Percentiles rank a stretch among this genome's conserved stretches.
Evolutionary conservation across 2,888 invertebrate species (phyloP).

Genomic region (Nemotelus nigrinus): DNA sequence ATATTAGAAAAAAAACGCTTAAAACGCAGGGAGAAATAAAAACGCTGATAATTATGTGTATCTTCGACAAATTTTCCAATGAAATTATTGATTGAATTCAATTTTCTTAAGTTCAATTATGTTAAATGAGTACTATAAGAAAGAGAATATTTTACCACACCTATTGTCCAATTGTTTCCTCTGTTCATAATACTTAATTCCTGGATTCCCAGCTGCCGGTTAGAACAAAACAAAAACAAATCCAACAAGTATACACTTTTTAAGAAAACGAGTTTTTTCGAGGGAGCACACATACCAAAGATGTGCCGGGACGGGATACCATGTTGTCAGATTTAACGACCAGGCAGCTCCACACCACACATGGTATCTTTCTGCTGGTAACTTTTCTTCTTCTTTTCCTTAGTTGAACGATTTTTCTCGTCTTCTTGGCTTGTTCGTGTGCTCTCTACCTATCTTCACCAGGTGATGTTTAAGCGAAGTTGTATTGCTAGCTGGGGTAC

Average conservation of each 20-base stretch:
- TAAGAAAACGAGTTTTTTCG: slow-evolving; percentile 12
- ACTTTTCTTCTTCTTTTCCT: slow-evolving; percentile 3
- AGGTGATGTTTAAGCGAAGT: slow-evolving; percentile 4
- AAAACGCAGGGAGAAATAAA: no score
- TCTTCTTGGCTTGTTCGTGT: neutral
- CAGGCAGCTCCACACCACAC: neutral
- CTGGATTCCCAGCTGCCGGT: no score
- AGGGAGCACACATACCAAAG: neutral
- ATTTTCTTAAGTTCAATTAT: no score
- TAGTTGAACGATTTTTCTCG: neutral
- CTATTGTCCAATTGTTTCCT: no score
- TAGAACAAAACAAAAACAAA: neutral
- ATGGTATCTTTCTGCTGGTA: neutral
- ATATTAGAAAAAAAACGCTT: no score
- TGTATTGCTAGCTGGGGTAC: neutral
- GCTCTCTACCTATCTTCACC: slow-evolving; percentile 24
- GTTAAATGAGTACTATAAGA: no score
- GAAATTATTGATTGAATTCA: no score
- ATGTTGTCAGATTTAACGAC: slow-evolving; percentile 19
- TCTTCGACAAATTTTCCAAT: no score
- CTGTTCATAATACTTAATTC: no score
- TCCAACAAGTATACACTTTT: neutral
- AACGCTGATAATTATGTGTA: no score
- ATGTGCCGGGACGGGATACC: slow-evolving; percentile 2
- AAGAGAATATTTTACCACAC: no score